Evolutionary conservation across 2,113 vertebrate genomes (phyloP).

Genomic region (Austrofundulus limnaeus): DNA sequence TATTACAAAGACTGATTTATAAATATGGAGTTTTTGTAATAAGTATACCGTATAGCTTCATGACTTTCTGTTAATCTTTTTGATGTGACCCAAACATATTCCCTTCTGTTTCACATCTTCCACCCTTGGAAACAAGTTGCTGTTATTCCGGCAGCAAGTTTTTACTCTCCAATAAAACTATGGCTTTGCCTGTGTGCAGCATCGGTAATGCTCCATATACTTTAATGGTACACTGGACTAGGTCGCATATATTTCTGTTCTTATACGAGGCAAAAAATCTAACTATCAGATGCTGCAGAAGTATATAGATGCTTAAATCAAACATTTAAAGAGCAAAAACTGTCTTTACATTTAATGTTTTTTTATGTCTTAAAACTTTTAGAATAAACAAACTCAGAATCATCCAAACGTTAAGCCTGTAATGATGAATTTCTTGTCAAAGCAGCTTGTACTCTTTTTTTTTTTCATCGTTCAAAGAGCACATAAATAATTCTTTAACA

Average conservation of each 20-base stretch:
- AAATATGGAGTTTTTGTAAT: neutral
- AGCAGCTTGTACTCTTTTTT: constrained; percentile 7
- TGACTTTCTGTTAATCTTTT: constrained; percentile 4
- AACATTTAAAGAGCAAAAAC: no score
- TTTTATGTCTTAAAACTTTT: no score
- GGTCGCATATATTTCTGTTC: constrained; percentile 70
- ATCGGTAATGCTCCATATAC: constrained; percentile 78
- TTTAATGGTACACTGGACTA: constrained; percentile 74
- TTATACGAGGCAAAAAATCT: constrained; percentile 57
- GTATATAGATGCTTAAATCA: no score
- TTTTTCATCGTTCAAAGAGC: constrained; percentile 34
- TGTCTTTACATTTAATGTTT: no score
- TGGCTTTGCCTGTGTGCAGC: constrained; percentile 64
- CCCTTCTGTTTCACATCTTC: constrained; percentile 24
- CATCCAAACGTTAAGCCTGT: neutral
- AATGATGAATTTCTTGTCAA: constrained; percentile 20
- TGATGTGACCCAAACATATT: constrained; percentile 31
- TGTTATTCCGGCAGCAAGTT: constrained; percentile 68
- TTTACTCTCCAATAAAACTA: constrained; percentile 76
- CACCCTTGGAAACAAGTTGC: constrained; percentile 54
- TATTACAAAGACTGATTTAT: neutral
- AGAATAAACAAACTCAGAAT: no score
- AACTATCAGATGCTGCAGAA: neutral
- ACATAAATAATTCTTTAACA: constrained; percentile 34
- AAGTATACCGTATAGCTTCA: constrained; percentile 12